Percentiles rank a stretch among this genome's conserved stretches.
Evolutionary conservation across 64 coral and sea anemone genomes (phyloP).

Genomic region (Trachythela sp.): DNA sequence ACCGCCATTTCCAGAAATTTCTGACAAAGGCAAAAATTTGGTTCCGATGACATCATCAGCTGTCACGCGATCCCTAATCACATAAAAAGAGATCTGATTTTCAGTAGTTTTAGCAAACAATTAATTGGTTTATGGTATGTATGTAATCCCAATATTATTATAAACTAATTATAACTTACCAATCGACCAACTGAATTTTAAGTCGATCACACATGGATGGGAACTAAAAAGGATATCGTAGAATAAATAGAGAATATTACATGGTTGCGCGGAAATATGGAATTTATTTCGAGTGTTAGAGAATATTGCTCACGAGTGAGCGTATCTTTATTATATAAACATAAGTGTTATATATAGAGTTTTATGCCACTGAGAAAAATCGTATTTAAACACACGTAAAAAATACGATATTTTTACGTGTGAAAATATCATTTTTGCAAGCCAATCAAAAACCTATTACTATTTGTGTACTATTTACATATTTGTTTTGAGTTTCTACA

Average conservation of each 20-base stretch:
- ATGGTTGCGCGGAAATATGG: too few relatives aligned
- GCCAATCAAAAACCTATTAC: too few relatives aligned
- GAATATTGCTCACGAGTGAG: too few relatives aligned
- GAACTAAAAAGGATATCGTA: slow-evolving; percentile 43
- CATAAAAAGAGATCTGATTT: background rate
- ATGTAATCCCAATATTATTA: background rate
- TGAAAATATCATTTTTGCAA: too few relatives aligned
- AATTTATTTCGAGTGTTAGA: too few relatives aligned
- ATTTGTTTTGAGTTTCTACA: too few relatives aligned
- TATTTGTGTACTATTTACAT: too few relatives aligned
- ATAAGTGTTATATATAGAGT: too few relatives aligned
- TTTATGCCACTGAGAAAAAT: too few relatives aligned
- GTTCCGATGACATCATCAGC: slow-evolving; percentile 82
- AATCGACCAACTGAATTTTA: slow-evolving; percentile 59
- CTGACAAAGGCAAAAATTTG: slow-evolving; percentile 56
- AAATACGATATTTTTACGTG: too few relatives aligned
- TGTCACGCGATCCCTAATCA: slow-evolving; percentile 68
- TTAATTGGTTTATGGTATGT: background rate
- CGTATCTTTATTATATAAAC: too few relatives aligned
- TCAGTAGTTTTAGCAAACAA: background rate
- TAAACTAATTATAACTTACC: slow-evolving; percentile 1
- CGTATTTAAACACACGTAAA: too few relatives aligned
- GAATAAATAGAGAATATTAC: background rate
- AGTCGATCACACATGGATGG: slow-evolving; percentile 60
- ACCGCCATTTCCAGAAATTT: slow-evolving; percentile 79